Conservation (phyloP, 2,113 vertebrate genomes). For the Zosterops japonicus region DNA sequence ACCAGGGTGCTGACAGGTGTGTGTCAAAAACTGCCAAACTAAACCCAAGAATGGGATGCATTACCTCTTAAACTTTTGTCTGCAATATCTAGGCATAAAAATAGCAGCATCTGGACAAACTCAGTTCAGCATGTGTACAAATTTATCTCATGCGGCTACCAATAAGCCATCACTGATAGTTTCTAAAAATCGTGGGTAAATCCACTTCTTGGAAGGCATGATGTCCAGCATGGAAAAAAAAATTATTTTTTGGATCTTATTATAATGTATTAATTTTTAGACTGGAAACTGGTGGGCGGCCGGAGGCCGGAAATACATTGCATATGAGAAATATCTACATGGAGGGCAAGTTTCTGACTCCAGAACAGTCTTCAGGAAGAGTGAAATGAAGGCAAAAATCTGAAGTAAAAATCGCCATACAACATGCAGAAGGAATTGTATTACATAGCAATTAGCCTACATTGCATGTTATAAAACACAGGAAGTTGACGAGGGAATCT, state of each 20-base stretch:
- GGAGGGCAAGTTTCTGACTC: neutral
- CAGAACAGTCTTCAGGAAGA: neutral
- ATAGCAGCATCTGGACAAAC: neutral
- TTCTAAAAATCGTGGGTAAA: neutral
- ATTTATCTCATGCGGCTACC: neutral
- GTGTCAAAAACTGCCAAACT: neutral
- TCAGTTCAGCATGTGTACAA: neutral
- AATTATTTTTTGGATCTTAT: neutral
- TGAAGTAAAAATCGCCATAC: neutral
- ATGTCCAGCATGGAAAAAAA: neutral
- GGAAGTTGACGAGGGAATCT: neutral
- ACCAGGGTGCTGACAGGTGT: neutral
- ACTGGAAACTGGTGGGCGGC: neutral
- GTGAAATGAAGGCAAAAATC: neutral
- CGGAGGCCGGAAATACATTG: neutral
- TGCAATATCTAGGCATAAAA: slow-evolving; percentile 13
- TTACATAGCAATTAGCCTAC: neutral
- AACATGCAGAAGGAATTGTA: neutral
- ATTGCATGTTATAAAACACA: neutral
- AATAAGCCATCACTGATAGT: neutral
- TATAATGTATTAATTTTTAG: neutral
- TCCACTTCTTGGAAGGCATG: neutral
- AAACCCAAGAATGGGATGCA: neutral
- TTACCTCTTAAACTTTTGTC: neutral
- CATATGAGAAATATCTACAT: neutral